phyloP scores from a whole-genome alignment of 2,797 vertebrate genomes.

The Silurus lanzhouensis region DNA sequence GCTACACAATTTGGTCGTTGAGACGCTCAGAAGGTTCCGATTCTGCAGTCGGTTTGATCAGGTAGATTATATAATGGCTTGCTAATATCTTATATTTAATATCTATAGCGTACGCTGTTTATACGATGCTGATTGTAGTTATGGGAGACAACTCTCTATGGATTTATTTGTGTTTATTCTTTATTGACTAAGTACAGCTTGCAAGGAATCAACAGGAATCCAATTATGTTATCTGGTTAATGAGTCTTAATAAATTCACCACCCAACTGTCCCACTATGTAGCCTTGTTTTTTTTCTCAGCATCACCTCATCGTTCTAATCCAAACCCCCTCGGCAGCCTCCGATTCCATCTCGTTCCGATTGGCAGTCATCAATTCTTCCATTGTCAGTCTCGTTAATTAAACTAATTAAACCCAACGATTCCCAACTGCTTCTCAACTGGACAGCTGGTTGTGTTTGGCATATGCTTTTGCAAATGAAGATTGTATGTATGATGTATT shows the following conservation, averaged over 20 bases:
- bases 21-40: neutral
- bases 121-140: neutral
- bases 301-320: constrained; percentile 6
- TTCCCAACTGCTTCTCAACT: constrained; percentile 61
- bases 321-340: constrained; percentile 51
- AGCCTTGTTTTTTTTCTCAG: neutral
- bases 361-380: constrained; percentile 66
- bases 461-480: constrained; percentile 41
- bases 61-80: neutral
- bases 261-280: neutral
- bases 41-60: neutral
- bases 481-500: constrained; percentile 51
- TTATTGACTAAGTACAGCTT: neutral
- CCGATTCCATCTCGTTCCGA: constrained; percentile 55
- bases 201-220: neutral
- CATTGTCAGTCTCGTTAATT: constrained; percentile 66
- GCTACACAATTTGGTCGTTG: neutral
- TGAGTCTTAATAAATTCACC: constrained; percentile 1
- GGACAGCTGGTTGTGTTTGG: constrained; percentile 56
- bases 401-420: constrained; percentile 65
- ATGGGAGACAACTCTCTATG: too few species aligned
- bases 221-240: neutral
- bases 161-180: neutral
- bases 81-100: neutral
- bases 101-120: too few species aligned